These are phyloP conservation scores for Acomys russatus DNA, from an alignment of 2,797 vertebrate genomes.

Conservation along the genomic window DNA sequence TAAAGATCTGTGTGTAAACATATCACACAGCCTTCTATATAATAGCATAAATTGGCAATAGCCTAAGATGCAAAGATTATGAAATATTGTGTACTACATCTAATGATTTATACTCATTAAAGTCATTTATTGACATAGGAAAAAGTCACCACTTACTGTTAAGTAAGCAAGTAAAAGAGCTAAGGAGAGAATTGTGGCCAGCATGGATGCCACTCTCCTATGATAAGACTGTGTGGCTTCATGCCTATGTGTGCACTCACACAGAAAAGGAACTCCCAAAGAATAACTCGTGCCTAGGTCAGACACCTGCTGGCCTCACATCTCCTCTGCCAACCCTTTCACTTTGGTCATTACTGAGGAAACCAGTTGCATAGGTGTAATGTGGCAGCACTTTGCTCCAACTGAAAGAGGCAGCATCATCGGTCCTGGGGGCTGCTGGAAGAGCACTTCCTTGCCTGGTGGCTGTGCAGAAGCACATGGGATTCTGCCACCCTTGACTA, in stretches of 20 bases:
- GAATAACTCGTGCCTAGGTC: background rate
- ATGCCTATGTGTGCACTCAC: accelerated
- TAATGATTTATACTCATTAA: background rate
- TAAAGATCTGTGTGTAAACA: background rate
- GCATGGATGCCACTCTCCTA: background rate
- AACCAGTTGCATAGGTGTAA: background rate
- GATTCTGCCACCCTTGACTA: background rate
- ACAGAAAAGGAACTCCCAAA: background rate
- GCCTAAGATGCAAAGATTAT: background rate
- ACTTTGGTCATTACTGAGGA: background rate
- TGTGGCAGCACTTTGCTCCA: background rate
- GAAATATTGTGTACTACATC: background rate
- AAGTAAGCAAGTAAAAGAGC: background rate
- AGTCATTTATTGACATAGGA: background rate
- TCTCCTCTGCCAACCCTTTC: background rate
- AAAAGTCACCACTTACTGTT: background rate
- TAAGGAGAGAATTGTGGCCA: background rate
- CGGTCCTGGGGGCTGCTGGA: background rate
- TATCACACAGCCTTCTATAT: background rate
- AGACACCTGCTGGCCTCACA: background rate
- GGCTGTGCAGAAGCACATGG: background rate
- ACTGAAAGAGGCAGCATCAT: background rate
- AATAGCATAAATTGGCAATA: slow-evolving; percentile 4
- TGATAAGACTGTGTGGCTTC: background rate
- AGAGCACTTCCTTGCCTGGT: background rate